These are phyloP conservation scores for Disparrhopalites patrizii DNA, from an alignment of 2,888 invertebrate genomes.

Conservation along the genomic window DNA sequence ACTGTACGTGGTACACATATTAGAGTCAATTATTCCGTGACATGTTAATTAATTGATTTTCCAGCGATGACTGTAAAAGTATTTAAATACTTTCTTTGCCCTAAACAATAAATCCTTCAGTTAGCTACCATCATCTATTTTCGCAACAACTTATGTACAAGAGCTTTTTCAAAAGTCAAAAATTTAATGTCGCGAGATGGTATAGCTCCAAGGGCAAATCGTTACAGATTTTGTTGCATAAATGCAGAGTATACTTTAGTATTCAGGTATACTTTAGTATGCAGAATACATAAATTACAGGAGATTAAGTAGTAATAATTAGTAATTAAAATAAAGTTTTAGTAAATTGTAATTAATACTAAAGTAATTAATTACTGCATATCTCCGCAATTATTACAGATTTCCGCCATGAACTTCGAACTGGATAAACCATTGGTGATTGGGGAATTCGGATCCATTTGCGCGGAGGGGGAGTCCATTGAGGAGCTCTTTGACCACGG, in stretches of 20 bases:
- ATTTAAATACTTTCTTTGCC: too few species aligned
- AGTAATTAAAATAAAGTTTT: neutral
- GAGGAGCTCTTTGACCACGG: slow-evolving; percentile 40
- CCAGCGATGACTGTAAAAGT: too few species aligned
- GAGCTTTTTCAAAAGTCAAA: too few species aligned
- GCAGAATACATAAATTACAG: too few species aligned
- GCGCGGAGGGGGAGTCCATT: slow-evolving; percentile 38
- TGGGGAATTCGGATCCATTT: slow-evolving; percentile 48
- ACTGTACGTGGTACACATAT: too few species aligned
- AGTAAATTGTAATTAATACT: neutral
- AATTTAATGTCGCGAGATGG: neutral
- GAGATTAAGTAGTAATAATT: neutral
- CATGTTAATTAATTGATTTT: too few species aligned
- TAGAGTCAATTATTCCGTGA: too few species aligned
- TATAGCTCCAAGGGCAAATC: neutral
- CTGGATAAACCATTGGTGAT: slow-evolving; percentile 49
- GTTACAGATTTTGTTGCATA: neutral
- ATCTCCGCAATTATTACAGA: slow-evolving; percentile 20
- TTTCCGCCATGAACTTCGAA: slow-evolving; percentile 33
- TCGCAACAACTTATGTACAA: too few species aligned
- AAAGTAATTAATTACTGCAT: neutral
- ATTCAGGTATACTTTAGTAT: too few species aligned
- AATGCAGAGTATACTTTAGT: too few species aligned
- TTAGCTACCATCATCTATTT: too few species aligned
- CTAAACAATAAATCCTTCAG: too few species aligned